Percentiles rank a stretch among this genome's conserved stretches.
Evolutionary conservation across 1,140 invertebrate genomes (phyloP).

Genomic region (Laupala kohalensis): DNA sequence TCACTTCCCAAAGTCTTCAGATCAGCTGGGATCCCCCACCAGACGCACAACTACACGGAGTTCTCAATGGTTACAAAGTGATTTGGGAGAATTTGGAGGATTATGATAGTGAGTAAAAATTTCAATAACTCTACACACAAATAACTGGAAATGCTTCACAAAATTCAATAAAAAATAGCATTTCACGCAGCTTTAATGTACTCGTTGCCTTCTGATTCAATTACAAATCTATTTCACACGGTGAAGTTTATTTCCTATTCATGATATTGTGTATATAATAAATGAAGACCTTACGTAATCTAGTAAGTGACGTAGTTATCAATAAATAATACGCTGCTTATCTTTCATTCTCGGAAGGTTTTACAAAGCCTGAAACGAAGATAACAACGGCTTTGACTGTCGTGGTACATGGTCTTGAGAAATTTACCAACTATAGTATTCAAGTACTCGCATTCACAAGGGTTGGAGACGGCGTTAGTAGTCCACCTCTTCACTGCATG

Average conservation of each 20-base stretch:
- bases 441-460: slow-evolving; percentile 35
- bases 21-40: slow-evolving; percentile 72
- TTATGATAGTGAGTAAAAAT: background rate
- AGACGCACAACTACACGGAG: slow-evolving; percentile 57
- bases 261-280: too few species aligned
- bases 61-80: slow-evolving; percentile 70
- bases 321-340: too few species aligned
- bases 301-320: too few species aligned
- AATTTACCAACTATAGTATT: slow-evolving; percentile 37
- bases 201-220: too few species aligned
- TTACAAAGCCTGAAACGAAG: background rate
- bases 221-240: too few species aligned
- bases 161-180: too few species aligned
- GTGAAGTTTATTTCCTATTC: too few species aligned
- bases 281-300: too few species aligned
- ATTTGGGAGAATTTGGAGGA: slow-evolving; percentile 36
- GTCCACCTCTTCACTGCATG: slow-evolving; percentile 33
- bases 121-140: too few species aligned
- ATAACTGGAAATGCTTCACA: too few species aligned
- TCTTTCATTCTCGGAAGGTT: too few species aligned
- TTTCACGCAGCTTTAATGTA: too few species aligned
- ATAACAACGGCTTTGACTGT: slow-evolving; percentile 14
- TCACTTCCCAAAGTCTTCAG: slow-evolving; percentile 61
- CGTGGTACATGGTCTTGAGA: slow-evolving; percentile 28
- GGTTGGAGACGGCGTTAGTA: slow-evolving; percentile 37